Evolutionary conservation across 1,140 invertebrate species (phyloP).

Genomic region (Radopholus similis): DNA sequence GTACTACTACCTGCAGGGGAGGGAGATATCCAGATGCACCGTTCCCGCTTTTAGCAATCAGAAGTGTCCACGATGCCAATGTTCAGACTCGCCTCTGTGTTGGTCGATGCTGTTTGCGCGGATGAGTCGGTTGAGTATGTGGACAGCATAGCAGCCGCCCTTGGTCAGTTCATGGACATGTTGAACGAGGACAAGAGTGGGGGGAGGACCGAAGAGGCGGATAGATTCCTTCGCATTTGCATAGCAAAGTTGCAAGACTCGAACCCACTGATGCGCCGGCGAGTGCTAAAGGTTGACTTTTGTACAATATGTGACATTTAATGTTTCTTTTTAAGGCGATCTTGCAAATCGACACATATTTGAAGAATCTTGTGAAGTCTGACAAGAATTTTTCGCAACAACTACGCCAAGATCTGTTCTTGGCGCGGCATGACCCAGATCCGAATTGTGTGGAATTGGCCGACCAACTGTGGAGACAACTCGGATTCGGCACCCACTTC

Average conservation of each 20-base stretch:
- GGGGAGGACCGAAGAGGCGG: not conserved
- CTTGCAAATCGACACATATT: not conserved
- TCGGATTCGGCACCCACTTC: conserved; percentile 18
- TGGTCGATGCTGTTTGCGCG: conserved; percentile 9
- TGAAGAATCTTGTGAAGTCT: conserved; percentile 56
- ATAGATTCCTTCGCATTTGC: not conserved
- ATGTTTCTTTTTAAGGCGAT: conserved; percentile 2
- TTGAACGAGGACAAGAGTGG: not conserved
- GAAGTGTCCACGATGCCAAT: not conserved
- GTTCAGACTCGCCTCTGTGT: not conserved
- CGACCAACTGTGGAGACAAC: conserved; percentile 36
- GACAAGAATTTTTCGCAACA: conserved; percentile 66
- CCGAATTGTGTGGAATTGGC: conserved; percentile 58
- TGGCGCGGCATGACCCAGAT: conserved; percentile 60
- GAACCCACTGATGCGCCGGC: not conserved
- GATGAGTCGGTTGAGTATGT: conserved; percentile 6
- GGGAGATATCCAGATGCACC: not conserved
- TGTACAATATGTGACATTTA: not conserved
- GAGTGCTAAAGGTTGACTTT: conserved; percentile 18
- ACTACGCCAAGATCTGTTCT: conserved; percentile 64
- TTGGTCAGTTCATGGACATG: conserved; percentile 6
- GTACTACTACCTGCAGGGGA: conserved; percentile 7
- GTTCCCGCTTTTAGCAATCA: not conserved
- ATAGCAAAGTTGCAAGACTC: not conserved
- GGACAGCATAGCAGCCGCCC: not conserved